Evolutionary conservation across 1,140 invertebrate species (phyloP).

Genomic region (Notospermus geniculatus): DNA sequence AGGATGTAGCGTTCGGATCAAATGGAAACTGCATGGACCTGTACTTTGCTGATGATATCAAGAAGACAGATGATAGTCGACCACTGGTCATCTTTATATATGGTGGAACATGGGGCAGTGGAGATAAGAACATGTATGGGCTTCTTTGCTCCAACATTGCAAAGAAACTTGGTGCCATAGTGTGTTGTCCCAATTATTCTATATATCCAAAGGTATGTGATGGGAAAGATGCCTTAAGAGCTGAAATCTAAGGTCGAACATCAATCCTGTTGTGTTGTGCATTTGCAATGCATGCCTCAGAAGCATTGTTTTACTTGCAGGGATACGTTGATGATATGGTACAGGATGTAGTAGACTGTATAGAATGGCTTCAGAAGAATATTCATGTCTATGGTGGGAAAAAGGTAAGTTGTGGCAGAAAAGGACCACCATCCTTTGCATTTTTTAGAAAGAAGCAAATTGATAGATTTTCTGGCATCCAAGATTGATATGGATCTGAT

Average conservation of each 20-base stretch:
- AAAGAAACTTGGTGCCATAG: slow-evolving; percentile 35
- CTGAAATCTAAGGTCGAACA: too few relatives aligned
- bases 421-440: too few relatives aligned
- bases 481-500: too few relatives aligned
- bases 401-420: too few relatives aligned
- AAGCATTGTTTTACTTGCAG: too few relatives aligned
- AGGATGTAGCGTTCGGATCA: slow-evolving; percentile 47
- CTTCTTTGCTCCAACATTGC: slow-evolving; percentile 44
- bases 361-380: slow-evolving; percentile 45
- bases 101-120: slow-evolving; percentile 49
- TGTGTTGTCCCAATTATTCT: slow-evolving; percentile 51
- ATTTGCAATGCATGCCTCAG: too few relatives aligned
- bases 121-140: slow-evolving; percentile 51
- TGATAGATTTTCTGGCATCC: too few relatives aligned
- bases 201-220: slow-evolving; percentile 46
- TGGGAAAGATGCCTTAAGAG: not conserved
- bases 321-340: slow-evolving; percentile 54
- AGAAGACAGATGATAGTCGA: slow-evolving; percentile 1
- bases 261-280: too few relatives aligned
- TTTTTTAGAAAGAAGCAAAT: too few relatives aligned
- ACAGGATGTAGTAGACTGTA: slow-evolving; percentile 50
- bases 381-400: slow-evolving; percentile 44
- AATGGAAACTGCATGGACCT: slow-evolving; percentile 46
- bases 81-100: slow-evolving; percentile 51
- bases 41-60: slow-evolving; percentile 29